Evolutionary conservation across 2,113 vertebrate genomes (phyloP).

Genomic region (Mesocricetus auratus): DNA sequence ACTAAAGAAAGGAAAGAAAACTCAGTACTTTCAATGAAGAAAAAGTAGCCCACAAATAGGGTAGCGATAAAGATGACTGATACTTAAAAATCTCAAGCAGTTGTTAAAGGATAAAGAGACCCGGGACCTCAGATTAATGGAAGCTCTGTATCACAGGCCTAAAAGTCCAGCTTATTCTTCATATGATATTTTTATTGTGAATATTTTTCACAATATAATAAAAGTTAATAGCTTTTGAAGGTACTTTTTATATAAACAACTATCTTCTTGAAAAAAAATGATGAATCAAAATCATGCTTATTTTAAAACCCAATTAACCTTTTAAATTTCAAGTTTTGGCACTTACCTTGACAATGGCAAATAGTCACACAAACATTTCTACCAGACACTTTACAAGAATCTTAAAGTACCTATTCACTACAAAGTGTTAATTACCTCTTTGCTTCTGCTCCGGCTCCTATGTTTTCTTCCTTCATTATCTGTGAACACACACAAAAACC

Average conservation of each 20-base stretch:
- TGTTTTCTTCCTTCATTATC: constrained; percentile 92
- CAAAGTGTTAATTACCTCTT: constrained; percentile 98
- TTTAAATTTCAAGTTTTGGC: constrained; percentile 86
- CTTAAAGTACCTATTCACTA: constrained; percentile 90
- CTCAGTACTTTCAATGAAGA: constrained; percentile 59
- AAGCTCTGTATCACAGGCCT: constrained; percentile 90
- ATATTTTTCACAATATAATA: constrained; percentile 83
- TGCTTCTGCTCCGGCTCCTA: constrained; percentile 99
- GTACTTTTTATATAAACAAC: constrained; percentile 85
- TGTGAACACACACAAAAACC: constrained; percentile 76
- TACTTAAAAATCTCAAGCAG: constrained; percentile 79
- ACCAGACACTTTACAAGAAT: constrained; percentile 86
- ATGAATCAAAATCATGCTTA: constrained; percentile 89
- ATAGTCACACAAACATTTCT: constrained; percentile 86
- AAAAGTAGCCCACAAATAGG: constrained; percentile 61
- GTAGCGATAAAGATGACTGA: constrained; percentile 47
- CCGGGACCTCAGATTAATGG: constrained; percentile 86
- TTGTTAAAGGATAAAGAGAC: constrained; percentile 80
- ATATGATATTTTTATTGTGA: constrained; percentile 86
- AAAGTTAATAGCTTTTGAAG: constrained; percentile 86
- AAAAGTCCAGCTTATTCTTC: constrained; percentile 87
- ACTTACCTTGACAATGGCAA: constrained; percentile 94
- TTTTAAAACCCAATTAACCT: constrained; percentile 85
- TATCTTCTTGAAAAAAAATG: constrained; percentile 88
- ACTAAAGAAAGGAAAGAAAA: constrained; percentile 62